Evolutionary conservation across 23 tunicate genomes (phyloP), one percentile per base, ranked within the genome.

Genomic region (Ciona savignyi): DNA sequence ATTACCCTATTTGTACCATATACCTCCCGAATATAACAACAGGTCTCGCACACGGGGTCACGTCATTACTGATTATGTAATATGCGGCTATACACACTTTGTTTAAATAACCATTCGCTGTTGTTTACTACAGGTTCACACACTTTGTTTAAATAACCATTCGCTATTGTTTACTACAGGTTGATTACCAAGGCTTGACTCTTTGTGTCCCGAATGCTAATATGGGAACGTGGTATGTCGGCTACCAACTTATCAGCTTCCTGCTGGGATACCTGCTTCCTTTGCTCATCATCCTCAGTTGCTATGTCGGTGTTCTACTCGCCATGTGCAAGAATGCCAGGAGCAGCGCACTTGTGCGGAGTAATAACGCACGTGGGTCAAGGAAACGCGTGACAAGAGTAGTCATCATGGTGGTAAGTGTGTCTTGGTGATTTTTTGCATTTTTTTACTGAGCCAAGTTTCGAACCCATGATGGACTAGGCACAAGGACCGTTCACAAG

Each of bases 391-490:
- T 89, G 2, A 89, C 96, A 23, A 73, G 74, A 34, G 73, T 89
- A 21, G 96, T 89, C 23, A 56, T 88, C 29, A 60, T 82, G 61
- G 87, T 88, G 96, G 96, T 88, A 73, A 65, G 56, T 42, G 56
- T n/a, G n/a, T n/a, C n/a, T n/a, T n/a, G n/a, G n/a, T n/a, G n/a
- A n/a, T n/a, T n/a, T n/a, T n/a, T n/a, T n/a, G n/a, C n/a, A n/a
- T n/a, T n/a, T n/a, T n/a, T n/a, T n/a, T n/a, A n/a, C n/a, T n/a
- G n/a, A n/a, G n/a, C n/a, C n/a, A n/a, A n/a, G n/a, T n/a, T n/a
- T n/a, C n/a, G n/a, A n/a, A n/a, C n/a, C n/a, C n/a, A n/a, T n/a
- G n/a, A n/a, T n/a, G n/a, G n/a, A n/a, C n/a, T n/a, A n/a, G n/a
- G n/a, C n/a, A n/a, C n/a, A n/a, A n/a, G n/a, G n/a, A n/a, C n/a